phyloP scores from a whole-genome alignment of 1,140 invertebrate genomes.

The Caenorhabditis remanei region DNA sequence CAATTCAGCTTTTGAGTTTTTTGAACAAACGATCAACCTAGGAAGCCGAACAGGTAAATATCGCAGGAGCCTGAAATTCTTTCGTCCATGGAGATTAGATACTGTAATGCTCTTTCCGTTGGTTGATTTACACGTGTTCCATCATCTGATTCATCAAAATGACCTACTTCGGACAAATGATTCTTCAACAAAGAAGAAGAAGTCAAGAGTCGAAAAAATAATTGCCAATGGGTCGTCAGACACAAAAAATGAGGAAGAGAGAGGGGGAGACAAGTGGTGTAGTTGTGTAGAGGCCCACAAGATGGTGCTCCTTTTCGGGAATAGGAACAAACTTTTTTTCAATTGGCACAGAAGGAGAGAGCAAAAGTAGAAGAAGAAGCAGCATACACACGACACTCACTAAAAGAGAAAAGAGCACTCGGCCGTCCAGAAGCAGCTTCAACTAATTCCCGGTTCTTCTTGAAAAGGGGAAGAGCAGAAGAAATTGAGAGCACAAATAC shows the following conservation, averaged over 20 bases:
- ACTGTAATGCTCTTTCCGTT: too few relatives aligned
- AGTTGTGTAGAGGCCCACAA: background rate
- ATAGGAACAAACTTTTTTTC: constrained; percentile 53
- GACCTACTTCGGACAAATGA: too few relatives aligned
- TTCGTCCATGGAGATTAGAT: too few relatives aligned
- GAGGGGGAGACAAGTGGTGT: constrained; percentile 10
- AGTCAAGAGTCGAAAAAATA: constrained; percentile 10
- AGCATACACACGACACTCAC: background rate
- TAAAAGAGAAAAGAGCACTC: constrained; percentile 42
- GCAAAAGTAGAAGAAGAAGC: background rate
- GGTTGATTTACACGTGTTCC: too few relatives aligned
- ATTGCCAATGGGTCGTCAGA: background rate
- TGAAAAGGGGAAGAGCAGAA: background rate
- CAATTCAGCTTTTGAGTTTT: too few relatives aligned
- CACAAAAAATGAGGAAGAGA: background rate
- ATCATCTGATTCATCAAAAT: too few relatives aligned
- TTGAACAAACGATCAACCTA: too few relatives aligned
- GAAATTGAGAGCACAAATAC: constrained; percentile 14
- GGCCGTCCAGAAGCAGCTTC: background rate
- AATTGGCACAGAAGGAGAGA: constrained; percentile 7
- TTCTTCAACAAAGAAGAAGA: background rate
- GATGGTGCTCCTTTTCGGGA: background rate
- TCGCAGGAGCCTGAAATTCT: too few relatives aligned
- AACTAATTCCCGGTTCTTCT: constrained; percentile 52
- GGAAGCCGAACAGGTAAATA: too few relatives aligned